A percentile compares a stretch with the other conserved stretches of the same genome.
Evolutionary conservation across 1,140 invertebrate species (phyloP).

Genomic region (Apis cerana): DNA sequence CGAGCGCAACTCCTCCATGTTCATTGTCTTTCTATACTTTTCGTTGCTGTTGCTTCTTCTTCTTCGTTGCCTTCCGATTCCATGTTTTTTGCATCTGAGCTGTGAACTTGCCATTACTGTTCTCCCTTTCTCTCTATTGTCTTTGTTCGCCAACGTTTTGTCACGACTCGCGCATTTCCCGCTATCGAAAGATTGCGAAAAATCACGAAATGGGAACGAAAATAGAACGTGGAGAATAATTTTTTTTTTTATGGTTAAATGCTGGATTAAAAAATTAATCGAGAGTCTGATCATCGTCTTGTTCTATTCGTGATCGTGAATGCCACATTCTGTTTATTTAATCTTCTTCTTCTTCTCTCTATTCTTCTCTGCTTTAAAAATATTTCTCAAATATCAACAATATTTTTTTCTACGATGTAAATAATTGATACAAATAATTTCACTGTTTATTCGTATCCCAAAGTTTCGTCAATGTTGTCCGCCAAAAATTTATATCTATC

Average conservation of each 20-base stretch:
- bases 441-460: too few species aligned
- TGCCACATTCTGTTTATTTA: too few species aligned
- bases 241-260: background rate
- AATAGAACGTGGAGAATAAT: background rate
- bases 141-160: background rate
- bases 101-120: constrained; percentile 25
- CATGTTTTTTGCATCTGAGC: constrained; percentile 15
- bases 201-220: background rate
- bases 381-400: too few species aligned
- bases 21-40: constrained; percentile 29
- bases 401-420: too few species aligned
- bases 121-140: constrained; percentile 17
- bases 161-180: too few species aligned
- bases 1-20: constrained; percentile 9
- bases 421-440: too few species aligned
- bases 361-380: too few species aligned
- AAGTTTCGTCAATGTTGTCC: too few species aligned
- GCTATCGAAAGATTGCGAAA: background rate
- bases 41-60: background rate
- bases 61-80: background rate
- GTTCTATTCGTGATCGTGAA: too few species aligned
- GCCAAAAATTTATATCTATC: background rate
- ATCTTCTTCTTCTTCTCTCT: too few species aligned
- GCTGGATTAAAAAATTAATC: too few species aligned
- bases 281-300: too few species aligned